Evolutionary conservation across 2,797 vertebrate species (phyloP), one percentile per base, ranked within the genome.

Genomic region (Decapterus maruadsi): DNA sequence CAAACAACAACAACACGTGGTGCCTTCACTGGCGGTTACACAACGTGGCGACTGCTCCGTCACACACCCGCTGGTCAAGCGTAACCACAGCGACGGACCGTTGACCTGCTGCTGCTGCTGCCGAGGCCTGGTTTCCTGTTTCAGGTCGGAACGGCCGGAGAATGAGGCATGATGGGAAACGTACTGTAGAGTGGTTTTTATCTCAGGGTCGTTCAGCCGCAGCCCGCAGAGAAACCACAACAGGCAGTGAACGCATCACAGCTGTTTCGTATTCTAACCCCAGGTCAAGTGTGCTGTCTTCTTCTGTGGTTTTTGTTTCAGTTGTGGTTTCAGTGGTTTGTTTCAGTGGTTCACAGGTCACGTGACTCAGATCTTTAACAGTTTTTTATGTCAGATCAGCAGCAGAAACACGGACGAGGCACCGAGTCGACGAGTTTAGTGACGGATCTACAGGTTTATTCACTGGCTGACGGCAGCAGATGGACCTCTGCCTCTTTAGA

Each of bases 81-180:
- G 26, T 51, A 54, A 22, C 43, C 45, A n/a, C n/a, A n/a, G n/a
- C n/a, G n/a, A n/a, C n/a, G n/a, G n/a, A n/a, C n/a, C n/a, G n/a
- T n/a, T n/a, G n/a, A n/a, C n/a, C 31, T 31, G 3, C 31, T 31
- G 2, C 31, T 31, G 31, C 31, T 31, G 31, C 31, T 31, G 31
- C 31, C 31, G 3, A n/a, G n/a, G n/a, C n/a, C n/a, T n/a, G n/a
- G 31, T 3, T 31, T 57, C 74, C 57, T 2, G n/a, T 75, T 80
- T 81, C 54, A 50, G 56, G 50, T 59, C 45, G 17, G 51, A 48
- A 55, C 17, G 19, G 61, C 34, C 4, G 4, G n/a, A 59, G 50
- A 74, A 50, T 48, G 70, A 75, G 31, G 31, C 31, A 31, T 31
- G 31, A 31, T n/a, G n/a, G n/a, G n/a, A n/a, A n/a, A n/a, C n/a